Conservation (phyloP, 2,888 invertebrate species). For the Eristalinus sepulchralis region DNA sequence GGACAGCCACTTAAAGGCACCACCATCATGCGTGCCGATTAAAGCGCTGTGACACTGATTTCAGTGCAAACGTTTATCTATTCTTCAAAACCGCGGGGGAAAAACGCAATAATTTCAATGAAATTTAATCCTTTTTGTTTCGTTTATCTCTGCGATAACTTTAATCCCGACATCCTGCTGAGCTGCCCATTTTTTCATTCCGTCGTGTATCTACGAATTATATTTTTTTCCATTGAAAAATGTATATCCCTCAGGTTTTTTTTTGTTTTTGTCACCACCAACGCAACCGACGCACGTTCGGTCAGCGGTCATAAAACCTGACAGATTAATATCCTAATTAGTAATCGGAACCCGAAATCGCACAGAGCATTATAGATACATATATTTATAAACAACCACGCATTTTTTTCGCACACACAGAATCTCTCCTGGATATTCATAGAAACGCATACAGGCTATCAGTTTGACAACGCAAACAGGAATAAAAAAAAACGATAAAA, state of each 20-base stretch:
- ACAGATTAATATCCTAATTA: constrained; percentile 73
- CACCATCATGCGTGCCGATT: too few species aligned
- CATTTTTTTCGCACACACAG: constrained; percentile 4
- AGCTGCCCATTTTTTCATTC: constrained; percentile 5
- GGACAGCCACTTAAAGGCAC: too few species aligned
- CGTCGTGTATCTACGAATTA: background rate
- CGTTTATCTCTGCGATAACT: constrained; percentile 50
- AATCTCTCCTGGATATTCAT: background rate
- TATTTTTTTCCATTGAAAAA: background rate
- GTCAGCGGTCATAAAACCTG: constrained; percentile 70
- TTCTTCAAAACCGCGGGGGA: background rate
- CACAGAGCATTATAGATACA: constrained; percentile 54
- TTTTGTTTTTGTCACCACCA: background rate
- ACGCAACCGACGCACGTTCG: constrained; percentile 47
- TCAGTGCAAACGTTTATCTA: constrained; percentile 17
- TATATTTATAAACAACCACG: constrained; percentile 24
- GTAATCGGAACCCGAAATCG: constrained; percentile 62
- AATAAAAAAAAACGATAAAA: background rate
- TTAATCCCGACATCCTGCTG: constrained; percentile 41
- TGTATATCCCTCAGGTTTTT: constrained; percentile 29
- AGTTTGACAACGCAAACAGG: constrained; percentile 25
- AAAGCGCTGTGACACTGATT: background rate
- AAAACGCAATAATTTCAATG: constrained; percentile 41
- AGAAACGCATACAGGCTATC: constrained; percentile 15
- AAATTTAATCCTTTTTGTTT: constrained; percentile 46